These are phyloP conservation scores for Drosophila quinaria DNA, from an alignment of 2,888 invertebrate species.

Conservation along the genomic window DNA sequence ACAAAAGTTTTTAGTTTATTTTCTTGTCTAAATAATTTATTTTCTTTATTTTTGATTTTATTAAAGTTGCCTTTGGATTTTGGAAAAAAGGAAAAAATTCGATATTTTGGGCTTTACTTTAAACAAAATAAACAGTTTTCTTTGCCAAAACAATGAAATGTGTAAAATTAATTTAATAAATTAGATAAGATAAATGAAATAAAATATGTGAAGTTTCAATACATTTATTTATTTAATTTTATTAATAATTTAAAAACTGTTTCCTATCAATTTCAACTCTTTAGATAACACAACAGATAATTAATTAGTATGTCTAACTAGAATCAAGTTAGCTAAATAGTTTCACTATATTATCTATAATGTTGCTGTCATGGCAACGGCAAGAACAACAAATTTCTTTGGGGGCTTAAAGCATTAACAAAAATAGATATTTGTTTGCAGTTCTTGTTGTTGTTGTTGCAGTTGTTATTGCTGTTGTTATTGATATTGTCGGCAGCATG, in stretches of 20 bases:
- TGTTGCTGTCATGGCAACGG: slow-evolving; percentile 36
- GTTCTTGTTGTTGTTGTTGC: neutral
- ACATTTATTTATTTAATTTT: too few species aligned
- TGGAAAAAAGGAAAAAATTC: too few species aligned
- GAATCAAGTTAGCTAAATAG: slow-evolving; percentile 5
- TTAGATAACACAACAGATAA: slow-evolving; percentile 33
- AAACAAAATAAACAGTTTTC: too few species aligned
- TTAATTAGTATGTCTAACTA: slow-evolving; percentile 8
- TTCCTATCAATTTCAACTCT: slow-evolving; percentile 1
- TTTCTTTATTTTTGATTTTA: too few species aligned
- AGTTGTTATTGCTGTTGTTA: slow-evolving; percentile 25
- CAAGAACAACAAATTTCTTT: slow-evolving; percentile 14
- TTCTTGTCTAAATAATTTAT: neutral
- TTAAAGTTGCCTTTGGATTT: too few species aligned
- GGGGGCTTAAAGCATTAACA: slow-evolving; percentile 31
- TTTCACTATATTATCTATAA: slow-evolving; percentile 22
- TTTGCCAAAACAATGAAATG: too few species aligned
- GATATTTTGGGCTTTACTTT: too few species aligned
- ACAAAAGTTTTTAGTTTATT: too few species aligned
- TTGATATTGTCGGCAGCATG: slow-evolving; percentile 50
- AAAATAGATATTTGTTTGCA: slow-evolving; percentile 38
- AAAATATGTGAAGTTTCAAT: too few species aligned
- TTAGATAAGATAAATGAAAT: too few species aligned
- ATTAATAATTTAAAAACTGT: neutral
- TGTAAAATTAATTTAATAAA: too few species aligned